Evolutionary conservation across 2,797 vertebrate genomes (phyloP), one percentile per base, ranked within the genome.

Genomic region (Molossus molossus): DNA sequence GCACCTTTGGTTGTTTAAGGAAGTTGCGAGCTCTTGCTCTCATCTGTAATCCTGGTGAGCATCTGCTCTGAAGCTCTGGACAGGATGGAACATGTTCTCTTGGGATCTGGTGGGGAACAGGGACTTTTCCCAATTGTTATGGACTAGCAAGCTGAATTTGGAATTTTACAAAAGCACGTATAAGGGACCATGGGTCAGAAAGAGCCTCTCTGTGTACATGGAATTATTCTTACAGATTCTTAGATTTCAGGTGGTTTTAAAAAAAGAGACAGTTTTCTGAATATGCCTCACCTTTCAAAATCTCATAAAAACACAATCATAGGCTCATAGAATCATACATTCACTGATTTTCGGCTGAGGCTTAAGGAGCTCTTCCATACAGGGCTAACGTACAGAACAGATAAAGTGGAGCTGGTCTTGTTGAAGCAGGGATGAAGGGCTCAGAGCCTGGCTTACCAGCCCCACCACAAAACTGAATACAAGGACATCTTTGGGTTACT

Each of bases 211-310:
- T 15, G 3, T 37, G 40, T 10, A 73, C 1, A 18, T 3, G 15
- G 33, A 79, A 57, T 29, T 76, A 5, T 73, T 90, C 20, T 87
- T 92, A 23, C 5, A n/a, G 67, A 50, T 50, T 58, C 9, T 82
- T 77, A 73, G 45, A 73, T 85, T 89, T 93, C 29, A 62, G 23
- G 10, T 94, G 33, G 50, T n/a, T 90, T 95, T 86, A n/a, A 90
- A 62, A 27, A 48, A 94, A 77, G 40, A 67, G 80, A 84, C 80
- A 40, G 8, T 60, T 92, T 93, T 83, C 37, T 64, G 45, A 91
- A 73, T 86, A 37, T 84, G 79, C 3, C 76, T 92, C 53, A 60
- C 8, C 57, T 95, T 93, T 69, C 18, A 40, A 93, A 73, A 87
- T 87, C 37, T 89, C 57, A 48, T 57, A 25, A 27, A 79, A 80